phyloP scores from a whole-genome alignment of 1,140 invertebrate species.

The Dreissena polymorpha region DNA sequence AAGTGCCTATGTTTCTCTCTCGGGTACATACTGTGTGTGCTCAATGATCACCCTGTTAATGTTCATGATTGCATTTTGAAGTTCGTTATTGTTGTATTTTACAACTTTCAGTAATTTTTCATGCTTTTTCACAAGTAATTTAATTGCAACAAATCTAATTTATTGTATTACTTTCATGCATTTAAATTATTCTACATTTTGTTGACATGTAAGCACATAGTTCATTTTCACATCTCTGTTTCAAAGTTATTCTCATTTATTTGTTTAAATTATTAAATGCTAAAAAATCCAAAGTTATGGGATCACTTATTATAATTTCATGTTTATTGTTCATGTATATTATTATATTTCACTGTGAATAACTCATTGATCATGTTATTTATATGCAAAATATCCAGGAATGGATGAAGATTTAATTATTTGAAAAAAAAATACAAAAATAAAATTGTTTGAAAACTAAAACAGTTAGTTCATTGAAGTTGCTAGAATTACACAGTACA shows the following conservation, averaged over 20 bases:
- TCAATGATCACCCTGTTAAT: not conserved
- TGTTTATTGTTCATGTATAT: not conserved
- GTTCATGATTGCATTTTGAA: constrained; percentile 44
- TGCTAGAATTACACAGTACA: too few relatives aligned
- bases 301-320: constrained; percentile 40
- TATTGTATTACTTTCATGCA: constrained; percentile 47
- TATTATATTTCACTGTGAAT: constrained; percentile 38
- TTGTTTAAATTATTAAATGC: constrained; percentile 46
- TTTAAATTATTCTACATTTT: constrained; percentile 51
- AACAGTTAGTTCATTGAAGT: not conserved
- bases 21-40: constrained; percentile 45
- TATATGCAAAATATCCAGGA: constrained; percentile 46
- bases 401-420: constrained; percentile 43
- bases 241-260: constrained; percentile 38
- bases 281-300: constrained; percentile 47
- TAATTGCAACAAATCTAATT: constrained; percentile 35
- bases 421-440: constrained; percentile 48
- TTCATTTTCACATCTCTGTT: constrained; percentile 33
- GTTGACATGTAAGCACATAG: constrained; percentile 26
- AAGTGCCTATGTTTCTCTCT: constrained; percentile 44
- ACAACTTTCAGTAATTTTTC: not conserved
- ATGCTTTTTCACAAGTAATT: constrained; percentile 45
- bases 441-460: constrained; percentile 48
- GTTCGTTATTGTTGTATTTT: constrained; percentile 14
- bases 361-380: constrained; percentile 49